Base-by-base conservation (phyloP, 2,797 vertebrate species). In the Brotula barbata region DNA sequence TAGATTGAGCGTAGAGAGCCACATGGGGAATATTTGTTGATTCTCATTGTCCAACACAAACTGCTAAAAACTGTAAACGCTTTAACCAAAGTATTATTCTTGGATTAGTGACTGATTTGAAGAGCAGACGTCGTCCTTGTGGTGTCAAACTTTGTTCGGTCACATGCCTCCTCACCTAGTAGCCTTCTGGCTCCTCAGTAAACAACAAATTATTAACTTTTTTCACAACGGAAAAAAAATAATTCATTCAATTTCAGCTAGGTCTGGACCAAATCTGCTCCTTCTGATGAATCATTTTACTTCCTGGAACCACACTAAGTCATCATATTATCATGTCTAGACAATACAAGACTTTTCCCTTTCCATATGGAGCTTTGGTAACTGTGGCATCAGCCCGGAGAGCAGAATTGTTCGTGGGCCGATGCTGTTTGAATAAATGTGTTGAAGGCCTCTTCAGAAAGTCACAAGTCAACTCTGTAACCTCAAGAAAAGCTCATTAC, bases 261-360 rank as follows among this genome's bases (percentile, higher is more conserved):
- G 15, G 69, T 76, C 77, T 80, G 69, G 64, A 19, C 25, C 33
- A 59, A 71, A 77, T 60, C 43, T 62, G 69, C 59, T 47, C 75
- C 72, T 59, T 75, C 47, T 58, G 55, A 47, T 68, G 67, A 68
- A 43, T 78, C 39, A 42, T 79, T 77, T 73, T 69, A 79, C 77
- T 78, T 80, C 63, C 74, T 56, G 68, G 52, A 53, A 83, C 71
- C 77, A 67, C 80, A 75, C 42, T 42, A 69, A 64, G 59, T 55
- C 58, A 70, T 69, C 19, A 66, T 33, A 64, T 39, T 15, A 64
- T 77, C 63, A 49, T 19, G 77, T 79, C 73, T 75, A 75, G 79
- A 82, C 75, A 47, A 71, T 71, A 51, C 10, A 44, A 22, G 23
- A 48, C 21, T 7, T 49, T 71, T 74, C 55, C 42, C 40, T 45